These are phyloP conservation scores for Tineola bisselliella DNA, from an alignment of 2,888 invertebrate genomes.

Conservation along the genomic window DNA sequence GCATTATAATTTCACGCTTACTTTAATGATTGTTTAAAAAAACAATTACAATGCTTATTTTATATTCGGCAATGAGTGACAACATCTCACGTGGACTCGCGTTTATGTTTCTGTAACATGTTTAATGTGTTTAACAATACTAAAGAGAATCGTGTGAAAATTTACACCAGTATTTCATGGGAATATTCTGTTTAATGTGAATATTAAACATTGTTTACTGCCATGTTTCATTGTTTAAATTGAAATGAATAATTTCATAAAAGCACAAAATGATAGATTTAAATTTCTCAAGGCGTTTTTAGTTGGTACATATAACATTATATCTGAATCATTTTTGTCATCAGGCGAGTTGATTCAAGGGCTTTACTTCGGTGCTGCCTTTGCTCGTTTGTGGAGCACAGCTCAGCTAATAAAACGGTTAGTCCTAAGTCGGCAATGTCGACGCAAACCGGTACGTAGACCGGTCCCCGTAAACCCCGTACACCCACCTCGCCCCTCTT, in stretches of 20 bases:
- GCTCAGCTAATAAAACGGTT: conserved; percentile 64
- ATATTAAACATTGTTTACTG: not conserved
- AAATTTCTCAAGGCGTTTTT: not conserved
- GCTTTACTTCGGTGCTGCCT: not conserved
- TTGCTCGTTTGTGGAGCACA: conserved; percentile 55
- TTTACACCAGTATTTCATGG: conserved; percentile 8
- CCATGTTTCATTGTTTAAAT: not conserved
- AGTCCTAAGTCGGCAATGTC: conserved; percentile 44
- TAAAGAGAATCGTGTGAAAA: conserved; percentile 10
- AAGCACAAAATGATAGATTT: not conserved
- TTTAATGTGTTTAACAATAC: conserved; percentile 1
- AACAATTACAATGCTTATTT: not conserved
- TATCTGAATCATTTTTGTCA: not conserved
- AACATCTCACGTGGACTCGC: conserved; percentile 10
- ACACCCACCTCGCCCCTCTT: conserved; percentile 33
- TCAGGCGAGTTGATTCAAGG: conserved; percentile 1
- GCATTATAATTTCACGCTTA: not conserved
- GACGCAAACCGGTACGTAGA: conserved; percentile 60
- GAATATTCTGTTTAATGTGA: not conserved
- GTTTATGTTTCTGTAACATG: not conserved
- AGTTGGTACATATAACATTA: not conserved
- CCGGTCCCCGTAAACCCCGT: conserved; percentile 39
- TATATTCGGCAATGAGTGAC: conserved; percentile 3
- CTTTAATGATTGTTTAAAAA: not conserved
- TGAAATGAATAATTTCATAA: not conserved